Conservation (phyloP, 2,888 invertebrate genomes). For the Cataglyphis rosenhaueri region DNA sequence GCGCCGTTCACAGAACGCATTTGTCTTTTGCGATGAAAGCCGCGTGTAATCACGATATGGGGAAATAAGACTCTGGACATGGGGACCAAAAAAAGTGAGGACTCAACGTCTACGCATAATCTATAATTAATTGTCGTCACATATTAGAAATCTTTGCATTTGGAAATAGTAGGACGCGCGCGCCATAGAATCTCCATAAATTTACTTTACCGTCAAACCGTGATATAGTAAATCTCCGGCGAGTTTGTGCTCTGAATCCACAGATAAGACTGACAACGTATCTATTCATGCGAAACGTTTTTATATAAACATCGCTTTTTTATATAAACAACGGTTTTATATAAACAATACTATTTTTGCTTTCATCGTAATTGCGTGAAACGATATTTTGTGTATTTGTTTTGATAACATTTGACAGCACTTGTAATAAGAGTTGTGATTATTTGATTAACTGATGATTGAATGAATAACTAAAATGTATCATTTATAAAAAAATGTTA, state of each 20-base stretch:
- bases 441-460: slow-evolving; percentile 9
- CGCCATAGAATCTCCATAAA: slow-evolving; percentile 69
- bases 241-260: slow-evolving; percentile 52
- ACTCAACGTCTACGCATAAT: slow-evolving; percentile 65
- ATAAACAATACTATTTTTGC: slow-evolving; percentile 7
- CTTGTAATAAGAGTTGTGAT: background rate
- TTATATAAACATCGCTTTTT: slow-evolving; percentile 33
- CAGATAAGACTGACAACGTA: slow-evolving; percentile 26
- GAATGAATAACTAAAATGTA: background rate
- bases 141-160: slow-evolving; percentile 73
- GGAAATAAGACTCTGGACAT: slow-evolving; percentile 1
- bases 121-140: slow-evolving; percentile 75
- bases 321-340: background rate
- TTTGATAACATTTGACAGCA: background rate
- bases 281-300: slow-evolving; percentile 40
- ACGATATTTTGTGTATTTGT: background rate
- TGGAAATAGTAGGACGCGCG: slow-evolving; percentile 63
- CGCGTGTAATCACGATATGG: slow-evolving; percentile 68
- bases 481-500: background rate
- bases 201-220: slow-evolving; percentile 67
- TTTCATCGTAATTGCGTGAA: background rate
- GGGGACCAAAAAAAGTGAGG: slow-evolving; percentile 29
- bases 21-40: slow-evolving; percentile 61
- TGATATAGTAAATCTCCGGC: slow-evolving; percentile 35
- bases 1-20: slow-evolving; percentile 66